phyloP scores from a whole-genome alignment of 2,888 invertebrate species.

The Microctonus brassicae region DNA sequence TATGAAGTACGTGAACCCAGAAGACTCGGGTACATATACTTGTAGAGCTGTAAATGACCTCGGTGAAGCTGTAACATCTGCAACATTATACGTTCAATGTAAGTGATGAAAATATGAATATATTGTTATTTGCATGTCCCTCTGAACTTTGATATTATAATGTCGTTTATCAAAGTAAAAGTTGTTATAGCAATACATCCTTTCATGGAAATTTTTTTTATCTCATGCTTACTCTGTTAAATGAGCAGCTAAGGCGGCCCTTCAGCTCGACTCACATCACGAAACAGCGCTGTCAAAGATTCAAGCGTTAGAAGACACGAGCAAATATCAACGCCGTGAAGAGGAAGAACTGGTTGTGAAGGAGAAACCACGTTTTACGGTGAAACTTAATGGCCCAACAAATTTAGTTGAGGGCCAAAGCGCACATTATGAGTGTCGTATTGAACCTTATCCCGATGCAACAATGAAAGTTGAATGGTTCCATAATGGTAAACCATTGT shows the following conservation, averaged over 20 bases:
- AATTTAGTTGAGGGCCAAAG: conserved; percentile 89
- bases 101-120: conserved; percentile 68
- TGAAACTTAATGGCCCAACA: conserved; percentile 88
- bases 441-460: conserved; percentile 92
- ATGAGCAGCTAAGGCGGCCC: conserved; percentile 83
- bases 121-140: background rate
- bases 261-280: conserved; percentile 90
- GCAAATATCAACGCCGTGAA: conserved; percentile 83
- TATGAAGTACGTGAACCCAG: conserved; percentile 94
- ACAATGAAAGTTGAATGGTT: conserved; percentile 93
- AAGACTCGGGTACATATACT: conserved; percentile 97
- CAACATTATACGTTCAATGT: conserved; percentile 90
- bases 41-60: conserved; percentile 93
- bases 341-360: conserved; percentile 85
- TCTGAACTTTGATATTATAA: background rate
- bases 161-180: background rate
- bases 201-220: background rate
- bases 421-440: conserved; percentile 92
- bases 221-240: conserved; percentile 48
- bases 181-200: background rate
- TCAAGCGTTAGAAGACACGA: conserved; percentile 86
- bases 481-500: conserved; percentile 91
- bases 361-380: conserved; percentile 87
- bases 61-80: conserved; percentile 95
- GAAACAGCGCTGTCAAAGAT: conserved; percentile 90